Conservation (phyloP, 2,888 invertebrate genomes). For the Calliopum simillimum region DNA sequence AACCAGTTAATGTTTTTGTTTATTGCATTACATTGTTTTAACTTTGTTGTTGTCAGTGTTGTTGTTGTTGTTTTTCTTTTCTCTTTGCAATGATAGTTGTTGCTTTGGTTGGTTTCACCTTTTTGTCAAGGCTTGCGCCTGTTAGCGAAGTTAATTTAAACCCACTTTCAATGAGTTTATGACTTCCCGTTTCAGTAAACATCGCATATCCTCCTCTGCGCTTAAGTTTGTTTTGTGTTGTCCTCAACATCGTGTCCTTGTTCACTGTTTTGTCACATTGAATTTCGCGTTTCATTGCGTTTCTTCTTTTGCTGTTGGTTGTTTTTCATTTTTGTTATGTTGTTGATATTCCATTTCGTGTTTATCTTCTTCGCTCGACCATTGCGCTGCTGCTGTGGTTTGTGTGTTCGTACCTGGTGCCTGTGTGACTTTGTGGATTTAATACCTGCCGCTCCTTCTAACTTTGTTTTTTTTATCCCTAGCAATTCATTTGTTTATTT, state of each 20-base stretch:
- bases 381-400: background rate
- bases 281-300: slow-evolving; percentile 13
- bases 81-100: no score
- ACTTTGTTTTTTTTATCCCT: background rate
- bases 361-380: no score
- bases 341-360: background rate
- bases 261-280: slow-evolving; percentile 4
- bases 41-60: slow-evolving; percentile 1
- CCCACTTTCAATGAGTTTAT: no score
- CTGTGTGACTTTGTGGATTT: background rate
- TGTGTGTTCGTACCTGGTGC: background rate
- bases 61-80: background rate
- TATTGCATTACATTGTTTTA: slow-evolving; percentile 25
- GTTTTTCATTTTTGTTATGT: background rate
- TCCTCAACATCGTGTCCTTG: background rate
- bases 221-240: background rate
- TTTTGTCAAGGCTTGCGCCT: no score
- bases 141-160: no score
- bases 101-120: no score
- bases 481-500: no score
- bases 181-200: no score
- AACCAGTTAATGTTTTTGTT: slow-evolving; percentile 33
- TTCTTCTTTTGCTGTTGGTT: background rate
- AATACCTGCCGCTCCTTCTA: background rate
- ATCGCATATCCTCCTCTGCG: background rate